Base-by-base conservation (phyloP, 2,888 invertebrate species). In the Melanophora roralis region DNA sequence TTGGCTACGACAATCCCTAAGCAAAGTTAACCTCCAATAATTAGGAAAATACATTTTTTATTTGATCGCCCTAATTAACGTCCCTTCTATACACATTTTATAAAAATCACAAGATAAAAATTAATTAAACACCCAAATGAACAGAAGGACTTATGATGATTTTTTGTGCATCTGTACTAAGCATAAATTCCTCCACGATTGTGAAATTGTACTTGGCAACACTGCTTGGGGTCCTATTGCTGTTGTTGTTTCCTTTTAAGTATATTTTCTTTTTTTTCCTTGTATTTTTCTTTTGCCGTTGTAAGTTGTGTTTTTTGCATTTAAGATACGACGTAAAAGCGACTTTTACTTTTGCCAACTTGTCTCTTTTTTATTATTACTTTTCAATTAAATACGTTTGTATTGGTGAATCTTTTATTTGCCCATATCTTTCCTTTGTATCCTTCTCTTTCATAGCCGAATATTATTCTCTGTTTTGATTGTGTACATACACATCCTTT, bases 271-370 rank as follows among this genome's bases (percentile, higher is more conserved):
- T 51, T 45, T 23, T 55, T 1, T 9, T 16, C 11, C 40, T 14
- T 40, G 14, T 3, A 21, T 47, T 38, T 73, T 64, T 36, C 47
- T 49, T 14, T 47, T 36, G 7, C 38, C 53, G 27, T 64, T 57
- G 45, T 51, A 47, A 64, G 47, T 47, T 64, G n/a, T 64, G 11
- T 14, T 57, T 27, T 16, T 49, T 68, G 51, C 59, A 38, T 51
- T 47, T 49, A n/a, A n/a, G n/a, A 9, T 12, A 40, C 64, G 32
- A 65, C 55, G 65, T 59, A 74, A 49, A 74, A 69, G 64, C 34
- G 43, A 71, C 76, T 77, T 77, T 77, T 77, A 71, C 69, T 77
- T 71, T 49, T 69, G 69, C 76, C 64, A 77, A 57, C 64, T 36
- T 57, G 23, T 67, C 59, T 62, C 27, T 27, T 27, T 6, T n/a